A percentile compares a stretch with the other conserved stretches of the same genome.
phyloP scores from a whole-genome alignment of 2,113 vertebrate genomes.

The Apodemus speciosus region DNA sequence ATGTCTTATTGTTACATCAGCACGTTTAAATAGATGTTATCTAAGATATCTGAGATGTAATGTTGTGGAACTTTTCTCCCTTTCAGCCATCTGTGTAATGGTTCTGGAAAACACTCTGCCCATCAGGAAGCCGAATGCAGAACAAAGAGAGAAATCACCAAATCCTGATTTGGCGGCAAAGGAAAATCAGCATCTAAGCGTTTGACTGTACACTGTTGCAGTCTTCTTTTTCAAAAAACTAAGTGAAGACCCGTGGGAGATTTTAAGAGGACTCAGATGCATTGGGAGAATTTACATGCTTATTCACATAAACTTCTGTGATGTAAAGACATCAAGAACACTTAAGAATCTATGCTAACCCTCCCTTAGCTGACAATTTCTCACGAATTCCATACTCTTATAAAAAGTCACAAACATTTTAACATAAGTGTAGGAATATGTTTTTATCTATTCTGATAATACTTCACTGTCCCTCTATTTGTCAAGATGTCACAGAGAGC shows the following conservation, averaged over 20 bases:
- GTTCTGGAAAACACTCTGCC: conserved; percentile 34
- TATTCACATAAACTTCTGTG: background rate
- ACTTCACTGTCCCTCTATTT: conserved; percentile 34
- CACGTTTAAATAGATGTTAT: conserved; percentile 41
- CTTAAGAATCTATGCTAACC: background rate
- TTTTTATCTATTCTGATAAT: conserved; percentile 6
- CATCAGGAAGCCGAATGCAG: background rate
- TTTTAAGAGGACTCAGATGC: background rate
- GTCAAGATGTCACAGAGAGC: background rate
- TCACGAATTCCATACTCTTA: conserved; percentile 23
- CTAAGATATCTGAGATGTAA: background rate
- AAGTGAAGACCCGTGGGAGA: background rate
- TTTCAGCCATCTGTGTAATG: background rate
- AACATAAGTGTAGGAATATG: background rate
- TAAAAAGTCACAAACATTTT: conserved; percentile 6
- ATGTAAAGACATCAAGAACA: background rate
- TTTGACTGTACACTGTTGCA: background rate
- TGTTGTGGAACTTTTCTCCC: background rate
- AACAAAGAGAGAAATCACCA: background rate
- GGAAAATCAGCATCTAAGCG: background rate
- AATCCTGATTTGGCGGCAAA: background rate
- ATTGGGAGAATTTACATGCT: background rate
- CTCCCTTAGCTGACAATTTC: background rate
- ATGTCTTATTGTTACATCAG: background rate
- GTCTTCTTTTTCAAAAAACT: background rate